phyloP scores from a whole-genome alignment of 2,113 vertebrate species.

The Ciconia maguari region DNA sequence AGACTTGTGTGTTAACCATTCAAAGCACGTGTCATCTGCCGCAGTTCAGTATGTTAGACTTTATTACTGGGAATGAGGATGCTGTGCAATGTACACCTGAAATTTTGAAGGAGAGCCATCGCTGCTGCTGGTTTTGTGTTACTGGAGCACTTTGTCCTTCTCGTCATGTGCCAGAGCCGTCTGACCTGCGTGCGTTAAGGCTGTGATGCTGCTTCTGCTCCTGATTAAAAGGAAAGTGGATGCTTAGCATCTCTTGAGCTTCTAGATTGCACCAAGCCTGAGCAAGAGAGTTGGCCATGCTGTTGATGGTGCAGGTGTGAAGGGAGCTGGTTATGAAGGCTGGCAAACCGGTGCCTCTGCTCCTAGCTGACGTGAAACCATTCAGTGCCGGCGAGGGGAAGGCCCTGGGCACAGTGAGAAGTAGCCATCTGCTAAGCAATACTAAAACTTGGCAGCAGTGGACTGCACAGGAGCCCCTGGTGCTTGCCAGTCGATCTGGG shows the following conservation, averaged over 20 bases:
- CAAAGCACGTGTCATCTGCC: background rate
- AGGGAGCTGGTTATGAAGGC: background rate
- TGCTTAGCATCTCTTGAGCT: background rate
- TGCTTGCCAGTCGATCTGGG: rapidly evolving
- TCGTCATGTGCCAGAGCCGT: rapidly evolving
- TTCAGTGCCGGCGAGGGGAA: background rate
- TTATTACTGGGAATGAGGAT: background rate
- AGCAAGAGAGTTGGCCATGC: rapidly evolving
- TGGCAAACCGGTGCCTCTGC: background rate
- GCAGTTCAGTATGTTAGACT: too few relatives aligned
- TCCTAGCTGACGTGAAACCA: background rate
- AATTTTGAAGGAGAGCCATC: background rate
- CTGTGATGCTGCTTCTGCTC: background rate
- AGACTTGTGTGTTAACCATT: background rate
- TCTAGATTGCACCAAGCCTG: background rate
- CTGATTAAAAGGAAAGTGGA: background rate
- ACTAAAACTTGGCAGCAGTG: background rate
- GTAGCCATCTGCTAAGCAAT: background rate
- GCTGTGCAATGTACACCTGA: rapidly evolving
- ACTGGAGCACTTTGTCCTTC: background rate
- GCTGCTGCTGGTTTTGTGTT: background rate
- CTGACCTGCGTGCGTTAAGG: rapidly evolving
- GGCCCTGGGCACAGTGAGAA: background rate
- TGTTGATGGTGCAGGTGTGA: background rate
- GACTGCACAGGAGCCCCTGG: background rate